phyloP scores from a whole-genome alignment of 2,888 invertebrate species.

The Clitarchus hookeri region DNA sequence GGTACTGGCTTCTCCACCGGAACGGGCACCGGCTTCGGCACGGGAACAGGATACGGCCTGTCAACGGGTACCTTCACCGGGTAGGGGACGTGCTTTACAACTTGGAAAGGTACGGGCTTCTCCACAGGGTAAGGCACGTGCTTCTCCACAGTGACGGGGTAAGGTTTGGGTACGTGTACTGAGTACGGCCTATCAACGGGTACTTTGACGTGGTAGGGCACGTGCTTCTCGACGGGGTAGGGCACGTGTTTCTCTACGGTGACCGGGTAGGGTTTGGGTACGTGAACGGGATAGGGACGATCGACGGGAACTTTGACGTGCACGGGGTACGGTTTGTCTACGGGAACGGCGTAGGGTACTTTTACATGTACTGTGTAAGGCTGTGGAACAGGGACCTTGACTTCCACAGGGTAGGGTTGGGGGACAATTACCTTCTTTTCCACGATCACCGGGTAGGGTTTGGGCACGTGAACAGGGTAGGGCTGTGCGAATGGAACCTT shows the following conservation, averaged over 20 bases:
- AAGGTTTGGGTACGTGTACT: conserved; percentile 71
- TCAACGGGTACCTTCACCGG: conserved; percentile 49
- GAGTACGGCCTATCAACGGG: conserved; percentile 77
- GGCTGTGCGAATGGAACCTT: conserved; percentile 69
- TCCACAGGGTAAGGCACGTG: conserved; percentile 61
- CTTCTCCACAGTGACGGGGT: conserved; percentile 58
- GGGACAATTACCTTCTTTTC: conserved; percentile 68
- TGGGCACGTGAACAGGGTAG: conserved; percentile 71
- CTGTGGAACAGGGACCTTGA: conserved; percentile 67
- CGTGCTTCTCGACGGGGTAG: conserved; percentile 50
- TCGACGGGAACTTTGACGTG: conserved; percentile 43
- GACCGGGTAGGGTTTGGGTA: conserved; percentile 74
- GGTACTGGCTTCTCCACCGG: conserved; percentile 69
- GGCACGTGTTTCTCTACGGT: conserved; percentile 67
- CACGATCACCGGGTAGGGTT: conserved; percentile 73
- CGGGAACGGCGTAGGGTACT: conserved; percentile 39
- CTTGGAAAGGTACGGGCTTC: conserved; percentile 55
- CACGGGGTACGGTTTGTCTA: conserved; percentile 41
- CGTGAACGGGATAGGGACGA: conserved; percentile 46
- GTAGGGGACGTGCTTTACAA: conserved; percentile 47
- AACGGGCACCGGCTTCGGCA: conserved; percentile 58
- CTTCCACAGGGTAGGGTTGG: conserved; percentile 71
- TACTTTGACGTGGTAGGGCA: conserved; percentile 63
- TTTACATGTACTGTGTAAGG: conserved; percentile 50
- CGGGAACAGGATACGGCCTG: conserved; percentile 69